Conservation (phyloP, 2,797 vertebrate species). For the Eupleurogrammus muticus region DNA sequence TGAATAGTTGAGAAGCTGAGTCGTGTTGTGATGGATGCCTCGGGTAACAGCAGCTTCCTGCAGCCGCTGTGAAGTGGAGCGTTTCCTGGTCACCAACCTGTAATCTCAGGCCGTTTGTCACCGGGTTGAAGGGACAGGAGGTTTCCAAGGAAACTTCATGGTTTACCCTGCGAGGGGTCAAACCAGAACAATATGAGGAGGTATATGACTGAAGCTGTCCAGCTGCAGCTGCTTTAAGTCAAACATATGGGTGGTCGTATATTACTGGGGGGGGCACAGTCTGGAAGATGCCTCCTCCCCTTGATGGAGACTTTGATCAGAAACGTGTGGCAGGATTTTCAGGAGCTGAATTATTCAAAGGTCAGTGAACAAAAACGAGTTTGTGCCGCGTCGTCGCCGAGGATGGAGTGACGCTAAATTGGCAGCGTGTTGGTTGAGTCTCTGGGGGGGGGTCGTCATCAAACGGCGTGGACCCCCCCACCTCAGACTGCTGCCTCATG, state of each 20-base stretch:
- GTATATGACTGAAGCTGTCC: constrained; percentile 38
- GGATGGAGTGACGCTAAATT: constrained; percentile 78
- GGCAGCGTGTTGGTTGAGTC: constrained; percentile 73
- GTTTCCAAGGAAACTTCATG: constrained; percentile 65
- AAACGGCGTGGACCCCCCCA: constrained; percentile 71
- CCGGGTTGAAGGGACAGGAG: constrained; percentile 63
- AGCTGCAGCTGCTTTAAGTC: constrained; percentile 52
- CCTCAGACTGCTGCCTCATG: constrained; percentile 71
- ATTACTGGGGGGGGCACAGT: constrained; percentile 65
- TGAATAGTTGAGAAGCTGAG: constrained; percentile 79
- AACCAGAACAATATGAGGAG: constrained; percentile 47
- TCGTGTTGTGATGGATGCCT: constrained; percentile 79
- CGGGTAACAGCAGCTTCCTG: constrained; percentile 76
- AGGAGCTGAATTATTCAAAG: constrained; percentile 81
- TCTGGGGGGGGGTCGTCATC: constrained; percentile 74
- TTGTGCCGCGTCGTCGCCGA: constrained; percentile 78
- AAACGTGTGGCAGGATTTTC: constrained; percentile 81
- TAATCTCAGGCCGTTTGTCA: constrained; percentile 74
- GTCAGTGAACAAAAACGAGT: constrained; percentile 80
- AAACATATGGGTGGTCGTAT: constrained; percentile 51
- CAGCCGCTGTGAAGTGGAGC: constrained; percentile 71
- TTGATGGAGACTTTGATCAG: constrained; percentile 79
- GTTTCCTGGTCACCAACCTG: constrained; percentile 73
- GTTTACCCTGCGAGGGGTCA: constrained; percentile 62
- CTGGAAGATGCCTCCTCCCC: constrained; percentile 68